A percentile compares a stretch with the other conserved stretches of the same genome.
Conservation (phyloP, 1,140 invertebrate species). For the Adoxophyes honmai region DNA sequence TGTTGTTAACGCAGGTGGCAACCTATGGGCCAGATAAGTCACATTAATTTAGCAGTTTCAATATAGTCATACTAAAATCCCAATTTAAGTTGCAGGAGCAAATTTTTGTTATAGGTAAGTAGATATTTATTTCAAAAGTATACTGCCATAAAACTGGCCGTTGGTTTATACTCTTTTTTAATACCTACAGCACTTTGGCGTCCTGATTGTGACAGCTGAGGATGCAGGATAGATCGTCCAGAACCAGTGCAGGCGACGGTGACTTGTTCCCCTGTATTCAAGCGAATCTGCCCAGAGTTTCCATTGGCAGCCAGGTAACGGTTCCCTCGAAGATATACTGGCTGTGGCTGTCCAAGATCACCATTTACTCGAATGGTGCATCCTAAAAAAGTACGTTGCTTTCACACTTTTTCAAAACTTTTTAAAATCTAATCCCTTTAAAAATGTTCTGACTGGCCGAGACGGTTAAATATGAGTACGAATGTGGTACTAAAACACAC, state of each 20-base stretch:
- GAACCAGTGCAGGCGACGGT: constrained; percentile 46
- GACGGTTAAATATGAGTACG: too few relatives aligned
- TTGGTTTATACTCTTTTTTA: too few relatives aligned
- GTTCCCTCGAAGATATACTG: constrained; percentile 44
- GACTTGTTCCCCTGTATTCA: constrained; percentile 42
- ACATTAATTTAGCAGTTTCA: too few relatives aligned
- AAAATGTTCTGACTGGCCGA: too few relatives aligned
- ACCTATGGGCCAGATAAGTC: constrained; percentile 15
- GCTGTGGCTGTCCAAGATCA: constrained; percentile 58
- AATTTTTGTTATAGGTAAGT: too few relatives aligned
- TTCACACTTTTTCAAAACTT: too few relatives aligned
- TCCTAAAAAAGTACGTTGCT: constrained; percentile 36
- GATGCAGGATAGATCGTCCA: constrained; percentile 37
- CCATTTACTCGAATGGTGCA: constrained; percentile 53
- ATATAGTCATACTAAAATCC: too few relatives aligned
- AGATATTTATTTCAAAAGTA: too few relatives aligned
- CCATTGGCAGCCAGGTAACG: constrained; percentile 37
- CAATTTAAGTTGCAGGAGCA: too few relatives aligned
- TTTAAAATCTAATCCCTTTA: too few relatives aligned
- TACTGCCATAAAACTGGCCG: too few relatives aligned
- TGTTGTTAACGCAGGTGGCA: constrained; percentile 27
- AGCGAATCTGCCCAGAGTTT: constrained; percentile 40
- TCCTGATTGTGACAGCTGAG: constrained; percentile 32
- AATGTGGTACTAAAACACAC: too few relatives aligned
- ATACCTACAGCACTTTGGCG: constrained; percentile 43